These are phyloP conservation scores for Riparia riparia DNA, from an alignment of 2,113 vertebrate genomes.

Conservation along the genomic window DNA sequence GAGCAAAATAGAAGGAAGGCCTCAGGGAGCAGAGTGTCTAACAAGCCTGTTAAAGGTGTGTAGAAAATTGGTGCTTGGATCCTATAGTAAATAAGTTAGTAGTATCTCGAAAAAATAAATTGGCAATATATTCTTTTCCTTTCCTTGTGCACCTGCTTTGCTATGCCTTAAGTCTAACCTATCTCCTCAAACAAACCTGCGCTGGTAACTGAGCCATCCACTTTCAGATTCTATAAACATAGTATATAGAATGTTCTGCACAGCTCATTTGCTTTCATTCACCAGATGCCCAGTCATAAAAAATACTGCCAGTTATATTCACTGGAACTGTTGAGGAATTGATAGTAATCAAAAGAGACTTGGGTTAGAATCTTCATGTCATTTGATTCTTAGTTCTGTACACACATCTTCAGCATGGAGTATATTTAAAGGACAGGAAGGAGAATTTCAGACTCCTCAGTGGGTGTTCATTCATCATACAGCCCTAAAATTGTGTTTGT, in stretches of 20 bases:
- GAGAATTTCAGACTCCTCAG: not conserved
- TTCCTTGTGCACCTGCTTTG: slow-evolving; percentile 58
- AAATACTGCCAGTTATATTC: not conserved
- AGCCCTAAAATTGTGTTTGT: not conserved
- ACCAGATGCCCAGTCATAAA: not conserved
- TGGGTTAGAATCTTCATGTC: not conserved
- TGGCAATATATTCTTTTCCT: slow-evolving; percentile 16
- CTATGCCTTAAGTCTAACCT: slow-evolving; percentile 19
- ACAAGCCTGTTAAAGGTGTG: slow-evolving; percentile 82
- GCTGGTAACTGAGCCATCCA: not conserved
- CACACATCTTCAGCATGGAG: not conserved
- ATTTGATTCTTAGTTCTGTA: not conserved
- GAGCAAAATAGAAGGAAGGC: slow-evolving; percentile 83
- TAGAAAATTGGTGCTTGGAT: slow-evolving; percentile 68
- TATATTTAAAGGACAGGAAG: not conserved
- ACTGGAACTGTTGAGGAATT: not conserved
- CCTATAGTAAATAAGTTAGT: slow-evolving; percentile 37
- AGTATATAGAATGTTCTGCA: not conserved
- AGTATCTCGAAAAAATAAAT: not conserved
- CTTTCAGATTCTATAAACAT: not conserved
- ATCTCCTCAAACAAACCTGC: not conserved
- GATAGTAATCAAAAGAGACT: not conserved
- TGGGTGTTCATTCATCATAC: not conserved
- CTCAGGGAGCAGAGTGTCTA: slow-evolving; percentile 80
- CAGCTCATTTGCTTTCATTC: slow-evolving; percentile 47